A percentile compares a stretch with the other conserved stretches of the same genome.
These are phyloP conservation scores for Athene noctua DNA, from an alignment of 2,113 vertebrate genomes.

Conservation along the genomic window DNA sequence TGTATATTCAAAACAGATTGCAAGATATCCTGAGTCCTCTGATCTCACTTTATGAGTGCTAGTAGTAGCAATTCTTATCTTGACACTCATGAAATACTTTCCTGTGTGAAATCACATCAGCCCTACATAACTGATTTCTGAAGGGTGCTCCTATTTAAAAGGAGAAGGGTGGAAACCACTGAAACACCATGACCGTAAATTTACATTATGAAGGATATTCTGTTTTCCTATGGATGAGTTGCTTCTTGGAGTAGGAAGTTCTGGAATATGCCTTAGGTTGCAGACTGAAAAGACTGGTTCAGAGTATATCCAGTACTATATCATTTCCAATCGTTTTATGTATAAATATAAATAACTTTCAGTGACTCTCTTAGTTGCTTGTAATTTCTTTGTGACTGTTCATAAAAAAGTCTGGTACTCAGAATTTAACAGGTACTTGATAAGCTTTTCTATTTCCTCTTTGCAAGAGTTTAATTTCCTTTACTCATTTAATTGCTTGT, in stretches of 20 bases:
- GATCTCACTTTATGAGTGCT: not conserved
- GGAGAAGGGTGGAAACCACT: not conserved
- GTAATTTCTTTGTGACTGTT: not conserved
- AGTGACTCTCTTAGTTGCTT: not conserved
- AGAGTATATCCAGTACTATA: not conserved
- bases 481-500: not conserved
- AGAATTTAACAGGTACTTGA: not conserved
- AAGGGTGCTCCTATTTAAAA: not conserved
- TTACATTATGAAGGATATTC: not conserved
- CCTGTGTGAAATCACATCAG: not conserved
- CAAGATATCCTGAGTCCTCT: not conserved
- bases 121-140: not conserved
- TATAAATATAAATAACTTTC: not conserved
- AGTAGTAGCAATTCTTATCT: not conserved
- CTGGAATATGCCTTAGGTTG: not conserved
- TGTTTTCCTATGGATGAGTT: not conserved
- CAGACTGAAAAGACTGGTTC: not conserved
- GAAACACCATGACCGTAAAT: not conserved
- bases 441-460: slow-evolving; percentile 26
- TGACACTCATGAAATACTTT: not conserved
- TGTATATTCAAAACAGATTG: not conserved
- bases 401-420: not conserved
- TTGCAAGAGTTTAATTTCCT: slow-evolving; percentile 16
- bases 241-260: not conserved
- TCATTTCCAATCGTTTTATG: not conserved